These are phyloP conservation scores for Campoletis sonorensis DNA, from an alignment of 1,140 invertebrate species.

Conservation along the genomic window DNA sequence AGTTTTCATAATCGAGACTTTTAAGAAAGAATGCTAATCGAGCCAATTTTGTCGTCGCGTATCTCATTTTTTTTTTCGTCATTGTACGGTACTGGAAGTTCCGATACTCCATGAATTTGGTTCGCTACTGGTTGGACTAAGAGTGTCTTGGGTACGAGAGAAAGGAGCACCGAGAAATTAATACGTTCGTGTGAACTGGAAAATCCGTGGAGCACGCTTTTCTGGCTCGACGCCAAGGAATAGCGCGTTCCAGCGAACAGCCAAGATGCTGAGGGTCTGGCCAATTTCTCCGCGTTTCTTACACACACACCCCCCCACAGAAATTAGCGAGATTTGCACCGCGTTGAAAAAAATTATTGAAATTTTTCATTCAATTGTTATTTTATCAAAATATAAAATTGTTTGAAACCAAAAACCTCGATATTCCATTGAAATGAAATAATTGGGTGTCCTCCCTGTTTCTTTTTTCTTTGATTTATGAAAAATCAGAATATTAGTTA, in stretches of 20 bases:
- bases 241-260: slow-evolving; percentile 30
- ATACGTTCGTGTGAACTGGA: slow-evolving; percentile 37
- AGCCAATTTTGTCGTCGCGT: background rate
- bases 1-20: background rate
- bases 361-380: too few species aligned
- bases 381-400: too few species aligned
- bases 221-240: slow-evolving; percentile 30
- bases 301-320: background rate
- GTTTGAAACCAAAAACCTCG: too few species aligned
- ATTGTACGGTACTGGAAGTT: background rate
- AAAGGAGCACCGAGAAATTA: slow-evolving; percentile 25
- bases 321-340: background rate
- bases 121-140: slow-evolving; percentile 2
- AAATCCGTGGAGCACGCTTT: slow-evolving; percentile 39
- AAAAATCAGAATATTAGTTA: too few species aligned
- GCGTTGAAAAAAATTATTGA: too few species aligned
- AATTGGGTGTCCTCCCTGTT: too few species aligned
- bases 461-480: too few species aligned
- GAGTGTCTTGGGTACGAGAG: background rate
- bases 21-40: background rate
- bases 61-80: background rate
- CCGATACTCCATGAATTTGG: slow-evolving; percentile 11
- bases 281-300: slow-evolving; percentile 15
- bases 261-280: slow-evolving; percentile 36
- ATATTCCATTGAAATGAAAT: too few species aligned